Base-by-base conservation (phyloP, 1,140 invertebrate genomes). In the Drosophila chauvacae region DNA sequence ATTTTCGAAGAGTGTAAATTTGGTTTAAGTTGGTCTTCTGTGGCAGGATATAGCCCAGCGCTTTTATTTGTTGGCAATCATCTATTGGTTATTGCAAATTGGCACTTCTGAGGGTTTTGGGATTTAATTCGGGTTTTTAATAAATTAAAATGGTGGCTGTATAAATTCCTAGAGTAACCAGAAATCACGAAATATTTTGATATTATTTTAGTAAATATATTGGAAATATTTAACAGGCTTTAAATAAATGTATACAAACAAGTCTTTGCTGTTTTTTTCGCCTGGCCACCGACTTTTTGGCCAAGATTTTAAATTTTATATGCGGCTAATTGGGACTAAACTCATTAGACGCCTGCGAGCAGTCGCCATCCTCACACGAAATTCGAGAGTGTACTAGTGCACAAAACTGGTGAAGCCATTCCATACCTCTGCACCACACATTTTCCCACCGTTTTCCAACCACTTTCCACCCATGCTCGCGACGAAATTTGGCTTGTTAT, bases 271-370 rank as follows among this genome's bases (percentile, higher is more conserved):
- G 14, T 42, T 55, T 73, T 65, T 30, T 35, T 44, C 42, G 33
- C 41, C 10, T 30, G 20, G 26, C 59, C 47, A 39, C 55, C 42
- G 23, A 45, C 42, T 50, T 47, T 55, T 65, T 39, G 23, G 11
- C 23, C 41, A 50, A 58, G 66, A 63, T 88, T 88, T 78, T 88
- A 65, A 62, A 80, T 81, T 75, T 75, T 50, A 77, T 88, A 69
- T 53, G 69, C 73, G 66, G 80, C 84, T 84, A 88, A 88, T 88
- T 90, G 80, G 73, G 60, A 70, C 83, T 76, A 90, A 88, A 88
- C 84, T 83, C 80, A 83, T 83, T 88, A 82, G 69, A 83, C 45
- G 57, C 53, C 48, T 64, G 56, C 48, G 71, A 41, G 28, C 41
- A 44, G 41, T 30, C 39, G 26, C 39, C 39, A 16, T 28, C 47